Evolutionary conservation across 2,888 invertebrate species (phyloP), one percentile per base, ranked within the genome.

Genomic region (Coelopa pilipes): DNA sequence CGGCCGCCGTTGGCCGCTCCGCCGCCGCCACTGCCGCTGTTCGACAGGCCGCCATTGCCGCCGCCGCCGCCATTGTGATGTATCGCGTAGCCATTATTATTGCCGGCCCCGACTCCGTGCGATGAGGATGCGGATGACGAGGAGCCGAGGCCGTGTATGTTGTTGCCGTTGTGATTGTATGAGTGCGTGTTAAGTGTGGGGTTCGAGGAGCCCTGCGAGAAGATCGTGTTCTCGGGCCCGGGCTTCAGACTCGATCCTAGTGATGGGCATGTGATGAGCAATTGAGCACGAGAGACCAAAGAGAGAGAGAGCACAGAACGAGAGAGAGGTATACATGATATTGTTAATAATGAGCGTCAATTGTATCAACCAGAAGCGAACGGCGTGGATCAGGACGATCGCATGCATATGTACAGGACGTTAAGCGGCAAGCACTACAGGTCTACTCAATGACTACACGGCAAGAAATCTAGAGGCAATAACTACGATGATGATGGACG

Each of bases 241-340:
- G 87, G 86, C 79, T 87, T 87, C 60, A 86, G 77, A 77, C 86
- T 86, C 74, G 87, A 83, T 86, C 88, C 88, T 88, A 82, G 70
- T 70, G 69, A 69, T 74, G 46, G 24, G 34, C 49, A 24, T 63
- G 47, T 45, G 45, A 12, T 74, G 72, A 72, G 59, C 34, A 50
- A 60, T 12, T 53, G 24, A 21, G n/a, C 74, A 70, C 72, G 55
- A 62, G 70, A 67, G 71, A 17, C 24, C n/a, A 57, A 21, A 67
- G 9, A 45, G 59, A 68, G 57, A 73, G 63, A 67, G 46, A 66
- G 69, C 49, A 77, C 34, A 63, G 70, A 72, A 50, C 49, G 47
- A 68, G 67, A 73, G 59, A 77, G 57, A 72, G 45, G 71, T 55
- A 66, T 66, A 75, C 21, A 77, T 59, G 69, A 69, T 53, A 13